Percentiles rank a stretch among this genome's conserved stretches.
Conservation (phyloP, 1,140 invertebrate species). For the Pseudachorutes palmiensis region DNA sequence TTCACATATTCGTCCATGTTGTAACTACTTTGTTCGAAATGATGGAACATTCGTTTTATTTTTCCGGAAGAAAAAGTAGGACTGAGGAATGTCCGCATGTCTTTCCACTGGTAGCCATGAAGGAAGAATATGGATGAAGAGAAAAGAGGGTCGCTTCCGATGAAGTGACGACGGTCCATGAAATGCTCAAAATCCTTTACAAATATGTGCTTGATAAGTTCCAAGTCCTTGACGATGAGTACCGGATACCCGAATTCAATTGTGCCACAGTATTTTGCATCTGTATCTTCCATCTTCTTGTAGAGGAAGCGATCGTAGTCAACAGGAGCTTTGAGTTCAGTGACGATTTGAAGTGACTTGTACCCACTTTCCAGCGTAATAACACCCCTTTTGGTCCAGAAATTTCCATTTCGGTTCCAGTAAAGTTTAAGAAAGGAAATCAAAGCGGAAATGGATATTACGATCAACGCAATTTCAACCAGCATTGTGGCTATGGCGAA, state of each 20-base stretch:
- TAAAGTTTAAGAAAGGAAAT: no score
- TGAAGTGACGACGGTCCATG: background rate
- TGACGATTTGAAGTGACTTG: background rate
- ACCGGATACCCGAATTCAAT: background rate
- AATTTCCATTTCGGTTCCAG: background rate
- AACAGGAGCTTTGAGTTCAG: background rate
- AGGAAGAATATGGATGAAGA: background rate
- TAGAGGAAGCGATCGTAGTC: background rate
- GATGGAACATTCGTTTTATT: constrained; percentile 37
- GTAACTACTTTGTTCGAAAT: background rate
- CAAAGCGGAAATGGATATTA: no score
- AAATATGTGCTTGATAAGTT: constrained; percentile 8
- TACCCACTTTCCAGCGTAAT: background rate
- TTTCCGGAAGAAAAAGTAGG: constrained; percentile 40
- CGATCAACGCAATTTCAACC: no score
- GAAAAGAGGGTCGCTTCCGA: background rate
- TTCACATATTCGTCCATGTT: background rate
- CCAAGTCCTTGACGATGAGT: constrained; percentile 6
- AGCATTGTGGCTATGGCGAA: no score
- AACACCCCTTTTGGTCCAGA: background rate
- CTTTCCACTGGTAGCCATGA: constrained; percentile 38
- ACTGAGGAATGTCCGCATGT: constrained; percentile 38
- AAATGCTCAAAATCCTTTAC: constrained; percentile 21
- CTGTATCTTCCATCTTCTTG: background rate
- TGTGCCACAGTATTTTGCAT: background rate